Percentiles rank a stretch among this genome's conserved stretches.
Evolutionary conservation across 2,113 vertebrate genomes (phyloP).

Genomic region (Gambusia holbrooki): DNA sequence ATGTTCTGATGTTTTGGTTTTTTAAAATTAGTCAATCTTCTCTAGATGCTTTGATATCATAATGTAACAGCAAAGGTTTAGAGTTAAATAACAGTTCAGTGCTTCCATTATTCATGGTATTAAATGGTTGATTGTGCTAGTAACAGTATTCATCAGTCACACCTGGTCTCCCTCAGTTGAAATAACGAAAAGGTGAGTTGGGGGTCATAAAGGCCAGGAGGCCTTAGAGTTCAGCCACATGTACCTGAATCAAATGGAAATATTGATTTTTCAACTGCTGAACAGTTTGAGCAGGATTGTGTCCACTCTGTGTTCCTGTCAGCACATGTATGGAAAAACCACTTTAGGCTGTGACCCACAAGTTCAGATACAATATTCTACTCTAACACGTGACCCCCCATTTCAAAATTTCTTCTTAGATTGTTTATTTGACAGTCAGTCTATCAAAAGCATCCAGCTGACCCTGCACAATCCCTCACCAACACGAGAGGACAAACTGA

Average conservation of each 20-base stretch:
- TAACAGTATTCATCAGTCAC: neutral
- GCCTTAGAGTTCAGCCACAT: neutral
- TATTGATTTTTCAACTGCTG: conserved; percentile 23
- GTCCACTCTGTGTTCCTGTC: conserved; percentile 35
- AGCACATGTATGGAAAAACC: conserved; percentile 24
- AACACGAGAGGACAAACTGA: conserved; percentile 57
- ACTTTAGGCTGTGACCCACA: conserved; percentile 36
- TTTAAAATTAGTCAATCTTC: neutral
- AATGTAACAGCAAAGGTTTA: too few relatives aligned
- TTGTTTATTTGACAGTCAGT: conserved; percentile 47
- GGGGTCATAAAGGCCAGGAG: conserved; percentile 6
- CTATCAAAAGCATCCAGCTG: conserved; percentile 55
- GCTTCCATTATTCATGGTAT: neutral
- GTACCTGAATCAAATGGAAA: conserved; percentile 17
- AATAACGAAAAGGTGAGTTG: neutral
- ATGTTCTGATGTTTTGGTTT: neutral
- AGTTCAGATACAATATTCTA: conserved; percentile 36
- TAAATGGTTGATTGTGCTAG: neutral
- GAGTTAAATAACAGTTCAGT: neutral
- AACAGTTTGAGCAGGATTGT: conserved; percentile 18
- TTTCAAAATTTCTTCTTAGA: conserved; percentile 49
- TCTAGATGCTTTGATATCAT: neutral
- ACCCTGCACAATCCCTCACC: conserved; percentile 41
- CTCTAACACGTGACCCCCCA: conserved; percentile 28
- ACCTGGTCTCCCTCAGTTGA: conserved; percentile 16